Base-by-base conservation (phyloP, 2,113 vertebrate genomes). In the Todiramphus chloris region DNA sequence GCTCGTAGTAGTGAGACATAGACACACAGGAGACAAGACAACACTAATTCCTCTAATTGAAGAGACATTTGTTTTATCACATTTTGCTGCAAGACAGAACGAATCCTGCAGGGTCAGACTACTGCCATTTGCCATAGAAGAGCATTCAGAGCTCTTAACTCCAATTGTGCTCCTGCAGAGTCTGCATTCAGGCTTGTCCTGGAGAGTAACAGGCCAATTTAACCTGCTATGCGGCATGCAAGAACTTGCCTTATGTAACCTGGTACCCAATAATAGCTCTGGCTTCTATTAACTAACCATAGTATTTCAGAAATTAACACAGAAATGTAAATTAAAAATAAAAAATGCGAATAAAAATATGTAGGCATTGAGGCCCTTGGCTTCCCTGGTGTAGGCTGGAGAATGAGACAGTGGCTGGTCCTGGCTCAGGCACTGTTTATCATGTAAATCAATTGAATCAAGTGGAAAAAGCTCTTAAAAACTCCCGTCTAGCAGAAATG, bases 71-170 rank as follows among this genome's bases (percentile, higher is more conserved):
- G 70, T 95, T 97, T 96, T 94, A 90, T 92, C 90, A 86, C 93
- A 83, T 25, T 92, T 93, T 94, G 37, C 86, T 72, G 59, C 76
- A 77, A 93, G 60, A 83, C 37, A 76, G 44, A 86, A 89, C 1
- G n/a, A 91, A 41, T 74, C 82, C 90, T 91, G 79, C 77, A 74
- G 93, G 87, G 67, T 92, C 66, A 92, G 41, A 46, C 92, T 82
- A 43, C 74, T 87, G 70, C 81, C 83, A 41, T 81, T 93, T 91
- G 86, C 91, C 70, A 55, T 16, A 93, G 89, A 97, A 75, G 91
- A 95, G 82, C 93, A 95, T 94, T 93, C 80, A 95, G 89, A 85
- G 62, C 70, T 93, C 86, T 97, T 95, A 95, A 92, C 89, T 94
- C 86, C 89, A 95, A 89, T 94, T 96, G 87, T 68, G 82, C 83